Evolutionary conservation across 2,113 vertebrate species (phyloP).

Genomic region (Aix galericulata): DNA sequence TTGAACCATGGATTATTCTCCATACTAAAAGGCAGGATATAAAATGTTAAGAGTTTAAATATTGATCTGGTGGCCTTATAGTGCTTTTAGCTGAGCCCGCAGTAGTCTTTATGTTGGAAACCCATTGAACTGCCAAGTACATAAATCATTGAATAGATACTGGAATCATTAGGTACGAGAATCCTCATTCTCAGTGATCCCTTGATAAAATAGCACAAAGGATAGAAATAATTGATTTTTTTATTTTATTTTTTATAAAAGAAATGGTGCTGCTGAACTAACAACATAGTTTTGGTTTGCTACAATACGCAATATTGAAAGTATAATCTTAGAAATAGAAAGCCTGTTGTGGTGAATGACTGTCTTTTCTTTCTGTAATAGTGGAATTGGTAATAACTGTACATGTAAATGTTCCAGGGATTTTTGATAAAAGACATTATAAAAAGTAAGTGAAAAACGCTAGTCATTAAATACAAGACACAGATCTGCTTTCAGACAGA

Average conservation of each 20-base stretch:
- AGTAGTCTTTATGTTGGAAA: constrained; percentile 2
- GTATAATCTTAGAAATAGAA: not conserved
- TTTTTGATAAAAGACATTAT: not conserved
- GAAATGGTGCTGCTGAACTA: not conserved
- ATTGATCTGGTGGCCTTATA: constrained; percentile 1
- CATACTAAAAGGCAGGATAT: not conserved
- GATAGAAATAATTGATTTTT: not conserved
- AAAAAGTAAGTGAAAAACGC: not conserved
- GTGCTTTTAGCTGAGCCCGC: constrained; percentile 29
- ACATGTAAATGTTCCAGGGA: not conserved
- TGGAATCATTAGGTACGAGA: constrained; percentile 1
- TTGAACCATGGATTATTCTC: not conserved
- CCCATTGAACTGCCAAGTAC: constrained; percentile 5
- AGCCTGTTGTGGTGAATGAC: not conserved
- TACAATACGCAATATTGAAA: not conserved
- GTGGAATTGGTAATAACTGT: not conserved
- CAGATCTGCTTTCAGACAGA: not conserved
- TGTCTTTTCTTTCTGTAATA: not conserved
- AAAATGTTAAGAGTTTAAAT: constrained; percentile 39
- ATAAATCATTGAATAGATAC: constrained; percentile 3
- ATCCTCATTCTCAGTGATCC: not conserved
- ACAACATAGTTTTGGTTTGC: not conserved
- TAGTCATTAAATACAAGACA: not conserved
- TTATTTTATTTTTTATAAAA: not conserved
- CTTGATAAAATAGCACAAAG: not conserved